Evolutionary conservation across 2,888 invertebrate species (phyloP).

Genomic region (Lordiphosa andalusiaca): DNA sequence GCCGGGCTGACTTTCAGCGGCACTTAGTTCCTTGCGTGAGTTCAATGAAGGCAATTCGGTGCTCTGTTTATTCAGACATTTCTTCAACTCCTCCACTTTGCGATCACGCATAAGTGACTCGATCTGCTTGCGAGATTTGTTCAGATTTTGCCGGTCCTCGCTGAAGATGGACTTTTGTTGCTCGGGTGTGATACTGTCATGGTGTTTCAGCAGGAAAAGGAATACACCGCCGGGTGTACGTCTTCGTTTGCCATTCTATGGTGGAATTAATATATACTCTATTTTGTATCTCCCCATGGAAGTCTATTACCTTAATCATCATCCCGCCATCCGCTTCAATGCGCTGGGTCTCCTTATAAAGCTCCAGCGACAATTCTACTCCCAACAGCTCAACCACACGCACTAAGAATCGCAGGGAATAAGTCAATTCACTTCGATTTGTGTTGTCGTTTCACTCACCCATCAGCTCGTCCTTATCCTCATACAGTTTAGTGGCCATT

Average conservation of each 20-base stretch:
- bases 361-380: slow-evolving; percentile 86
- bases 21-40: slow-evolving; percentile 73
- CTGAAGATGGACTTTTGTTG: slow-evolving; percentile 86
- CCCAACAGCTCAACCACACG: slow-evolving; percentile 87
- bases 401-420: slow-evolving; percentile 79
- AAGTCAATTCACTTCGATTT: background rate
- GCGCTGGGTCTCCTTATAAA: slow-evolving; percentile 90
- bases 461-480: slow-evolving; percentile 87
- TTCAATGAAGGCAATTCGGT: slow-evolving; percentile 75
- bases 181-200: slow-evolving; percentile 84
- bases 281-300: background rate
- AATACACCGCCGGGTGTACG: slow-evolving; percentile 94
- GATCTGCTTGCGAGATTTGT: slow-evolving; percentile 82
- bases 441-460: slow-evolving; percentile 81
- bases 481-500: slow-evolving; percentile 87
- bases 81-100: slow-evolving; percentile 85
- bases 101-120: slow-evolving; percentile 83
- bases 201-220: slow-evolving; percentile 89
- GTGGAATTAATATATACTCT: background rate
- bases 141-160: slow-evolving; percentile 83
- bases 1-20: slow-evolving; percentile 68
- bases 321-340: slow-evolving; percentile 93
- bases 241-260: slow-evolving; percentile 86
- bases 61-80: slow-evolving; percentile 81
- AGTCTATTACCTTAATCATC: slow-evolving; percentile 85